A percentile compares a stretch with the other conserved stretches of the same genome.
Conservation (phyloP, 2,888 invertebrate species). For the Epinotia nisella region DNA sequence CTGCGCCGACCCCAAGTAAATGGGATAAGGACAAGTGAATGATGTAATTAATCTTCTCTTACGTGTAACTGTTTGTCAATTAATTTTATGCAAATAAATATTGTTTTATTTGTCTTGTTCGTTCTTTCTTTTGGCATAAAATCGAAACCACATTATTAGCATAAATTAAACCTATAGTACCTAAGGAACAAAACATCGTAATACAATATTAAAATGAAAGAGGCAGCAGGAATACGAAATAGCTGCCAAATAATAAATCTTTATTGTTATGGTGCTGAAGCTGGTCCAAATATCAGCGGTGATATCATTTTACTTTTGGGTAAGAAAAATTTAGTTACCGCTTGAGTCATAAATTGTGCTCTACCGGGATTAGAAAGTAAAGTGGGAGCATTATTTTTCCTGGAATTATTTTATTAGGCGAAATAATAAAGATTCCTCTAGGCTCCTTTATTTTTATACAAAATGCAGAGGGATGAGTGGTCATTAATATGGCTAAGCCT, state of each 20-base stretch:
- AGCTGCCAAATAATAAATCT: slow-evolving; percentile 17
- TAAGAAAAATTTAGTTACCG: slow-evolving; percentile 42
- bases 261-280: slow-evolving; percentile 33
- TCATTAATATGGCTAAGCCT: slow-evolving; percentile 45
- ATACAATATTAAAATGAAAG: slow-evolving; percentile 28
- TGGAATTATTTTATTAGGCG: slow-evolving; percentile 44
- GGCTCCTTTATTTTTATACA: slow-evolving; percentile 41
- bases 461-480: slow-evolving; percentile 41
- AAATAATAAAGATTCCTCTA: slow-evolving; percentile 42
- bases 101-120: background rate
- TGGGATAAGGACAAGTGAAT: no score
- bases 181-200: background rate
- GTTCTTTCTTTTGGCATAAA: no score
- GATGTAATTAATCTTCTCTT: no score
- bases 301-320: slow-evolving; percentile 38
- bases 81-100: background rate
- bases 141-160: no score
- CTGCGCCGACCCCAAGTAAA: no score
- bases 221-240: slow-evolving; percentile 9
- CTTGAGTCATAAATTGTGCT: slow-evolving; percentile 43
- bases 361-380: slow-evolving; percentile 43
- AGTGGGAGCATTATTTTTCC: slow-evolving; percentile 43
- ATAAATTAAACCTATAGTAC: slow-evolving; percentile 24
- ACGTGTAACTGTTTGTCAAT: background rate
- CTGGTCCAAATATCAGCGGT: slow-evolving; percentile 30